Evolutionary conservation across 53 echinoderm and acorn worm genomes (phyloP), one percentile per base, ranked within the genome.

Genomic region (Arbacia lixula): DNA sequence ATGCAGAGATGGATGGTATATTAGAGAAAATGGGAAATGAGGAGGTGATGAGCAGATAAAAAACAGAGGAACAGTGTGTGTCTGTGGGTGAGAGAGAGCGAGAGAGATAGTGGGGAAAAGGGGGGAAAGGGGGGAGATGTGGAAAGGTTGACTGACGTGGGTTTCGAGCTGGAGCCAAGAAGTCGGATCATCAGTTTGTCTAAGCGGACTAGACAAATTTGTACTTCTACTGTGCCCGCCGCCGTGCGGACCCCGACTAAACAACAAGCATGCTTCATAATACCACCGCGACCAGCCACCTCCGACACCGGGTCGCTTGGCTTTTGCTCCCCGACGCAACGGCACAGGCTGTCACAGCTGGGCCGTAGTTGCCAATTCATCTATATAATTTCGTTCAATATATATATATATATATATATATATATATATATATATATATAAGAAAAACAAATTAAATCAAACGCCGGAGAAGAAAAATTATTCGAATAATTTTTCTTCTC

Each of bases 131-230:
- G n/a, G n/a, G n/a, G n/a, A n/a, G n/a, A n/a, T n/a, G n/a, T n/a
- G n/a, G n/a, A n/a, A n/a, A n/a, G n/a, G n/a, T n/a, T n/a, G n/a
- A n/a, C n/a, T n/a, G 79, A 78, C 79, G 60, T 78, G 60, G 79
- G 60, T 57, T 78, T 60, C 60, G 79, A 60, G 60, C 28, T 78
- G 76, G 76, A 78, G 79, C 79, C 79, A 60, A 40, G 38, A 78
- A 78, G 79, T 78, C 79, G 79, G 79, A 78, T 39, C 79, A 39
- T 57, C 79, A 57, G 79, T 78, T 78, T 78, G 79, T 60, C 79
- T 78, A 78, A 60, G 79, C 79, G 60, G 60, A 36, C 79, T 78
- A 78, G 79, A 40, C 79, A 78, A 76, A 78, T 78, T 78, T 78
- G 79, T 78, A 78, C 42, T 78, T 78, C 79, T 78, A 60, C 79